Conservation (phyloP, 2,888 invertebrate genomes). For the Melangyna quadrimaculata region DNA sequence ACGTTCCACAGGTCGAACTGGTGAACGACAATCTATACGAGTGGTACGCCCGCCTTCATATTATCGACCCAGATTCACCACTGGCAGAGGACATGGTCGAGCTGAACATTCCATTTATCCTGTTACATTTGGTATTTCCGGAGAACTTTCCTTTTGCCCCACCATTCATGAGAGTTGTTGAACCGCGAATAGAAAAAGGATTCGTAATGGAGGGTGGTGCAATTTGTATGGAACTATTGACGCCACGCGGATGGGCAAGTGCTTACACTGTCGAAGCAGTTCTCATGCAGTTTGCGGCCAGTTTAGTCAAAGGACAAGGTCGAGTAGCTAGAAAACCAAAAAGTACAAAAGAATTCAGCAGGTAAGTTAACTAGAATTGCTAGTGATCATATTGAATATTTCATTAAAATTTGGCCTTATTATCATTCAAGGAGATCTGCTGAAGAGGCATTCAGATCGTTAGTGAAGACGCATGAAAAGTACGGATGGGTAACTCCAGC, state of each 20-base stretch:
- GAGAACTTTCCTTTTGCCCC: slow-evolving; percentile 95
- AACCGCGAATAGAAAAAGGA: slow-evolving; percentile 90
- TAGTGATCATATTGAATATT: not conserved
- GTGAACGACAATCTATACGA: slow-evolving; percentile 93
- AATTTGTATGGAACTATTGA: slow-evolving; percentile 93
- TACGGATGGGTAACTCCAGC: slow-evolving; percentile 96
- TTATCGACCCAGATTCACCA: slow-evolving; percentile 92
- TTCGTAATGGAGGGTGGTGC: slow-evolving; percentile 96
- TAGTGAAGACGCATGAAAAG: slow-evolving; percentile 94
- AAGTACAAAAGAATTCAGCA: slow-evolving; percentile 89
- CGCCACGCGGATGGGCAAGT: slow-evolving; percentile 93
- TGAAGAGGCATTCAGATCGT: slow-evolving; percentile 93
- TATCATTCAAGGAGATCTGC: slow-evolving; percentile 84
- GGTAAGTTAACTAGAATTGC: slow-evolving; percentile 73
- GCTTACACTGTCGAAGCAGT: slow-evolving; percentile 94
- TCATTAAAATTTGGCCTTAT: slow-evolving; percentile 29
- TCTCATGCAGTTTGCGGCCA: slow-evolving; percentile 94
- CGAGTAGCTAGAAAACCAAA: slow-evolving; percentile 90
- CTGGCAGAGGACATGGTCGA: slow-evolving; percentile 91
- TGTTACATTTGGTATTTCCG: slow-evolving; percentile 91
- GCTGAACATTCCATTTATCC: slow-evolving; percentile 87
- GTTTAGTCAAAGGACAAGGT: slow-evolving; percentile 93
- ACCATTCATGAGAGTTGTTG: slow-evolving; percentile 91
- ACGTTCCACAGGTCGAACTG: slow-evolving; percentile 85
- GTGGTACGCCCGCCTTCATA: slow-evolving; percentile 91